Evolutionary conservation across 2,113 vertebrate species (phyloP).

Genomic region (Hyaena hyaena): DNA sequence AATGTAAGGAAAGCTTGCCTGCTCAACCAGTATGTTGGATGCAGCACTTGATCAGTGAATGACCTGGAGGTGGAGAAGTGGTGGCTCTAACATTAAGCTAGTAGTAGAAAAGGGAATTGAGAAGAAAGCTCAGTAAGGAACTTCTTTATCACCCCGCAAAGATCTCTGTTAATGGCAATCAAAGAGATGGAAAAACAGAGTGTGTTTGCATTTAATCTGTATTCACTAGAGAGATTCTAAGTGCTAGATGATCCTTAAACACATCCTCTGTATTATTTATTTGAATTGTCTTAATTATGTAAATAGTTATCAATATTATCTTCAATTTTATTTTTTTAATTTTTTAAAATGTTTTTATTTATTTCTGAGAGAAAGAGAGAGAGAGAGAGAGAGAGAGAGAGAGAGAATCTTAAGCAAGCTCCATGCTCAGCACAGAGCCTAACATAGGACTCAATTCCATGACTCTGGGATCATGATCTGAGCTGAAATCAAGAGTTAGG

Average conservation of each 20-base stretch:
- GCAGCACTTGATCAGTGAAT: background rate
- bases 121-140: background rate
- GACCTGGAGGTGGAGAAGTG: background rate
- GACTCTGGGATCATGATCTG: no score
- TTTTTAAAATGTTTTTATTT: no score
- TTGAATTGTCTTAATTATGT: background rate
- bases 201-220: background rate
- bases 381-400: no score
- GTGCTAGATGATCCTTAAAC: background rate
- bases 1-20: background rate
- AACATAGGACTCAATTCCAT: no score
- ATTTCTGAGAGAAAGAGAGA: no score
- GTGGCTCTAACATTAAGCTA: background rate
- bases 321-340: background rate
- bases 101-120: no score
- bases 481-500: no score
- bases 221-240: background rate
- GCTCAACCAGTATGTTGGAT: accelerated
- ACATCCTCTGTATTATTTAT: background rate
- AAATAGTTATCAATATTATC: background rate
- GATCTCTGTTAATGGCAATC: background rate
- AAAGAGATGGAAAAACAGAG: background rate
- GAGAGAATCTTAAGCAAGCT: no score
- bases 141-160: background rate
- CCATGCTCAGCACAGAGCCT: no score